Evolutionary conservation across 37 sponge, comb jelly and placozoan species (phyloP).

Genomic region (Corticium candelabrum): DNA sequence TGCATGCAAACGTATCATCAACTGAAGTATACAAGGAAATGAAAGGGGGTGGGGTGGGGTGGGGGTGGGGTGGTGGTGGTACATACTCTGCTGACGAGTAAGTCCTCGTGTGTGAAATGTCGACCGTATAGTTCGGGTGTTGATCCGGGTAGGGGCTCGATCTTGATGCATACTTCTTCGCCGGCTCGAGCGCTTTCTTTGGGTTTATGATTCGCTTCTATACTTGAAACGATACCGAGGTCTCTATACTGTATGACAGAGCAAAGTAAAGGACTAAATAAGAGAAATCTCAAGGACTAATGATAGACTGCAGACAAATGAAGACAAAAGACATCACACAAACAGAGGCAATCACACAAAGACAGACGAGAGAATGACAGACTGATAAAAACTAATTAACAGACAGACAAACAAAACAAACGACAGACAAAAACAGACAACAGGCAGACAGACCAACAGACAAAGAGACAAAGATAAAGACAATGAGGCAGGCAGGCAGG

Average conservation of each 20-base stretch:
- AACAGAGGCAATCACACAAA: not conserved
- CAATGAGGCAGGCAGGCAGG: too few relatives aligned
- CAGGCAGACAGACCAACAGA: too few relatives aligned
- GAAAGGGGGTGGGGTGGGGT: not conserved
- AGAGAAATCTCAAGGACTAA: not conserved
- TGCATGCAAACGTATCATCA: slow-evolving; percentile 7
- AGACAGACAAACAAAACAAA: too few relatives aligned
- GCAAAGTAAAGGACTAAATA: not conserved
- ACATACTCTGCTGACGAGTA: slow-evolving; percentile 93
- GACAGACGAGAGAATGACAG: too few relatives aligned
- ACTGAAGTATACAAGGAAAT: not conserved
- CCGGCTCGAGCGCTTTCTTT: slow-evolving; percentile 72
- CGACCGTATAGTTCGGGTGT: slow-evolving; percentile 89
- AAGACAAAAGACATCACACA: not conserved
- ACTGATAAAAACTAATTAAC: too few relatives aligned
- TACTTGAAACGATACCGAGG: slow-evolving; percentile 62
- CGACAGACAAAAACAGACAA: too few relatives aligned
- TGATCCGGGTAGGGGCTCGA: slow-evolving; percentile 73
- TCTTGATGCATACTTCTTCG: slow-evolving; percentile 86
- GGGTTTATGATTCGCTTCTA: slow-evolving; percentile 84
- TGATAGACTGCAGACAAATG: not conserved
- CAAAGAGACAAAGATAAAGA: too few relatives aligned
- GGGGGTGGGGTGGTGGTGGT: too few relatives aligned
- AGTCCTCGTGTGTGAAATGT: slow-evolving; percentile 85
- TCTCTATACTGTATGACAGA: slow-evolving; percentile 42